A percentile compares a stretch with the other conserved stretches of the same genome.
These are phyloP conservation scores for Diaperis boleti DNA, from an alignment of 2,888 invertebrate genomes.

Conservation along the genomic window DNA sequence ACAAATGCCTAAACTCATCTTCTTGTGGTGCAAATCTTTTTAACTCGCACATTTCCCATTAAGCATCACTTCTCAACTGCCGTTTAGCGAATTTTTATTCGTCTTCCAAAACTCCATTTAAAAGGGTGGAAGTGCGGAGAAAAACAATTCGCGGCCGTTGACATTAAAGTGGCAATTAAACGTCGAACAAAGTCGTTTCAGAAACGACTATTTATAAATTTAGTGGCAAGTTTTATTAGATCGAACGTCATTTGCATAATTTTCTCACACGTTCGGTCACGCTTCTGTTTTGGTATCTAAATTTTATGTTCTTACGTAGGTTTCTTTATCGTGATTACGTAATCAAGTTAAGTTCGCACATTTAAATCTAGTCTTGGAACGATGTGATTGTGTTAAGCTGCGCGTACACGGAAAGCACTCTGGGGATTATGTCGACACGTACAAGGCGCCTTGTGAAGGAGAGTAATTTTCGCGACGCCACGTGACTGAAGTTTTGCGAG, in stretches of 20 bases:
- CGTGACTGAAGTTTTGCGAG: too few relatives aligned
- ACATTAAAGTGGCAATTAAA: slow-evolving; percentile 2
- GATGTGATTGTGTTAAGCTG: background rate
- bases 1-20: too few relatives aligned
- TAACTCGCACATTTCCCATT: background rate
- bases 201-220: background rate
- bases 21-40: too few relatives aligned
- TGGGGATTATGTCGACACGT: too few relatives aligned
- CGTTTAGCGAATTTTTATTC: background rate
- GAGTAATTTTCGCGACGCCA: too few relatives aligned
- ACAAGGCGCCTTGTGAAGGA: too few relatives aligned
- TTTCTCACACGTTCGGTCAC: slow-evolving; percentile 2
- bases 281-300: background rate
- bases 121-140: background rate
- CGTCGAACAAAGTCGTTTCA: background rate
- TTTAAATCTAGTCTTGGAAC: slow-evolving; percentile 4
- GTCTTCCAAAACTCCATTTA: background rate
- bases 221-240: background rate
- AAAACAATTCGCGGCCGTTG: background rate
- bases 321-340: background rate
- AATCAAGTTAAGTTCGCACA: background rate
- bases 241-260: background rate
- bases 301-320: background rate
- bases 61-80: background rate
- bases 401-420: background rate